Evolutionary conservation across 2,797 vertebrate genomes (phyloP).

Genomic region (Crocodylus rhombifer): DNA sequence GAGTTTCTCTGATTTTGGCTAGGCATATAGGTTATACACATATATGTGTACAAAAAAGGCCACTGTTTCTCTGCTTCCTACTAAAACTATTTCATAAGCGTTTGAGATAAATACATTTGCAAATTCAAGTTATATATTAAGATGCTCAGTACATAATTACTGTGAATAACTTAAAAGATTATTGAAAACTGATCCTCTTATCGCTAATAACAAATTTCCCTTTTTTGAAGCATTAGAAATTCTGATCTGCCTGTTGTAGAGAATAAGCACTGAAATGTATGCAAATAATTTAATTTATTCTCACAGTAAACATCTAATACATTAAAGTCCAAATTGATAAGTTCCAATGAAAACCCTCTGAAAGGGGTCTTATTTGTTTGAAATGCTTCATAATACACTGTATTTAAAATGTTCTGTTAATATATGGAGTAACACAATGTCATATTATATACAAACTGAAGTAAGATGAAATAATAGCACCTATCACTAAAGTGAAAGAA

Average conservation of each 20-base stretch:
- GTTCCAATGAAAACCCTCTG: background rate
- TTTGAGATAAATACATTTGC: slow-evolving; percentile 17
- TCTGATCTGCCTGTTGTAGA: slow-evolving; percentile 28
- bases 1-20: slow-evolving; percentile 1
- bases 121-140: slow-evolving; percentile 27
- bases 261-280: slow-evolving; percentile 47
- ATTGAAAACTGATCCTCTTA: slow-evolving; percentile 45
- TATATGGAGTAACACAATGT: background rate
- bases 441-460: background rate
- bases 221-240: slow-evolving; percentile 55
- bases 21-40: background rate
- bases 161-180: slow-evolving; percentile 60
- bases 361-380: slow-evolving; percentile 5
- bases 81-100: slow-evolving; percentile 7
- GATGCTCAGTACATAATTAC: slow-evolving; percentile 20
- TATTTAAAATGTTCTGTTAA: background rate
- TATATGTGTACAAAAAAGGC: background rate
- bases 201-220: slow-evolving; percentile 45
- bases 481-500: background rate
- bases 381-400: slow-evolving; percentile 21
- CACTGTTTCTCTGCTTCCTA: background rate
- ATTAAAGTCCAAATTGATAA: slow-evolving; percentile 42
- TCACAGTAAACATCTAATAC: slow-evolving; percentile 40
- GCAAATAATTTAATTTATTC: slow-evolving; percentile 70
- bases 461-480: background rate